Conservation (phyloP, 2,113 vertebrate genomes). For the Colinus virginianus region DNA sequence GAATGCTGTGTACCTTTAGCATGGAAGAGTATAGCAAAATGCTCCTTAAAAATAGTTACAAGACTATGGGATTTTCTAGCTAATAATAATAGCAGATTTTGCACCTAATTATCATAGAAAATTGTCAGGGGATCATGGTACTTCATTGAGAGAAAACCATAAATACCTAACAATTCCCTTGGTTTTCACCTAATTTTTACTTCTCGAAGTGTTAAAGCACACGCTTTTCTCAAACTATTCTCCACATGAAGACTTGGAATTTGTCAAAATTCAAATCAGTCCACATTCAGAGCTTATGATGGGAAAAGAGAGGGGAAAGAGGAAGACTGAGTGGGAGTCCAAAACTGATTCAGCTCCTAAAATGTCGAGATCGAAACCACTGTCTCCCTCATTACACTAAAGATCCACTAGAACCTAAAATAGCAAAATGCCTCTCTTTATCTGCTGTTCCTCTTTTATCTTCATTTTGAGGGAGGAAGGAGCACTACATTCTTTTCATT, state of each 20-base stretch:
- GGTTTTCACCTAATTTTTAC: neutral
- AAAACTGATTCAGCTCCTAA: neutral
- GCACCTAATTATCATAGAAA: neutral
- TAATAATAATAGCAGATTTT: neutral
- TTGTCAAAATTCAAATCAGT: neutral
- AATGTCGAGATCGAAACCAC: neutral
- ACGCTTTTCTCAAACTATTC: neutral
- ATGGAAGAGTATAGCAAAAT: neutral
- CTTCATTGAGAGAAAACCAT: neutral
- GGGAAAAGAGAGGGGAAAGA: neutral
- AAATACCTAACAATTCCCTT: neutral
- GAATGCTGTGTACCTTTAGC: neutral
- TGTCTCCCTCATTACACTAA: neutral
- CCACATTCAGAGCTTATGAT: neutral
- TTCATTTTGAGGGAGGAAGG: slow-evolving; percentile 19
- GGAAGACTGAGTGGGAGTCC: neutral
- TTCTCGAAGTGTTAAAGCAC: neutral
- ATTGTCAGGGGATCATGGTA: neutral
- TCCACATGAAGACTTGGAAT: neutral
- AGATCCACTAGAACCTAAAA: neutral
- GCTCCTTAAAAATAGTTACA: neutral
- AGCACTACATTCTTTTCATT: slow-evolving; percentile 33
- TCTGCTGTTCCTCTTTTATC: slow-evolving; percentile 20
- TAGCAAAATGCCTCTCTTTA: neutral
- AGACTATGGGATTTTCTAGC: neutral